Evolutionary conservation across 2,797 vertebrate species (phyloP), one percentile per base, ranked within the genome.

Genomic region (Antennarius maculatus): DNA sequence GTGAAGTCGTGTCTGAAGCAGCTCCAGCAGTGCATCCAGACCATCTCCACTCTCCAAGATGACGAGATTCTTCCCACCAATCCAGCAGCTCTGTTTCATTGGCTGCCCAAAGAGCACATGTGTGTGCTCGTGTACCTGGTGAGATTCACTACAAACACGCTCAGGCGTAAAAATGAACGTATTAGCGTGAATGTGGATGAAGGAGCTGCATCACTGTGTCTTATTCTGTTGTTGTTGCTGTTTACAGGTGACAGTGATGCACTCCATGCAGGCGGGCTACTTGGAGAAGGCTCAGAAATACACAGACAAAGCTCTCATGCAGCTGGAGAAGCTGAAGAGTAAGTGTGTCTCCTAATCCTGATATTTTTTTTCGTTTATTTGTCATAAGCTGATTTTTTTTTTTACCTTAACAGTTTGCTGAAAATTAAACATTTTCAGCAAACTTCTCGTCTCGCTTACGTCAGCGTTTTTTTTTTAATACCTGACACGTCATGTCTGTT

Each of bases 61-160:
- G 98, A 99, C 0, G 98, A 99, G 84, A 99, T 99, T 74, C 92
- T 99, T 69, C 97, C 98, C 81, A 99, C 94, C 90, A 99, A 99
- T 91, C 95, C 98, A 0, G 98, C 98, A 0, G 98, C 99, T 78
- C 96, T 99, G 66, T 99, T 99, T 83, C 98, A 99, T 85, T 99
- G 98, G 98, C 93, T 99, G 70, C 98, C 98, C 55, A 99, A 99
- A 88, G 98, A 99, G 77, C 98, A 99, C 88, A 99, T 99, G 97
- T 98, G 97, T 92, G 97, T 98, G 82, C 94, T 98, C 0, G 97
- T 98, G 43, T 98, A 98, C 87, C 86, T 98, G 96, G 97, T 92
- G 86, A 87, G 71, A 52, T 13, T 31, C 55, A 28, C 28, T 31
- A 8, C 45, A 42, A 27, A 55, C 34, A 34, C 12, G n/a, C 41